These are phyloP conservation scores for Hyphantria cunea DNA, from an alignment of 1,140 invertebrate species.

Conservation along the genomic window DNA sequence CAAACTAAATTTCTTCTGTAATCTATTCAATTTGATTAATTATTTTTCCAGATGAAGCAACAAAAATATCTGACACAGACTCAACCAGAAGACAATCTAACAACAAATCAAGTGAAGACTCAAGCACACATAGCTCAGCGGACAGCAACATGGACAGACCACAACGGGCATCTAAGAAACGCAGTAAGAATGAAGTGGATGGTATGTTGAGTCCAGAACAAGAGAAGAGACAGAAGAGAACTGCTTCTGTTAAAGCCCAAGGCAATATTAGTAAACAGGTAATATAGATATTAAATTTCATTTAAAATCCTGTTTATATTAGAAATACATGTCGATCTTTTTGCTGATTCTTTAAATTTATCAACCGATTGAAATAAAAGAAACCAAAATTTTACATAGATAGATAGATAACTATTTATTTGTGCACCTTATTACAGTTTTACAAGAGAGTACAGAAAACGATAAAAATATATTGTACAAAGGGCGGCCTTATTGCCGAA, in stretches of 20 bases:
- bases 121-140: slow-evolving; percentile 22
- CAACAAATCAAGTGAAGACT: slow-evolving; percentile 5
- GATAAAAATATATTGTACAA: too few species aligned
- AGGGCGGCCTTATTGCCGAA: too few species aligned
- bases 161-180: slow-evolving; percentile 57
- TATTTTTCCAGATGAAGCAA: slow-evolving; percentile 41
- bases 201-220: slow-evolving; percentile 63
- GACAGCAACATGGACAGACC: slow-evolving; percentile 39
- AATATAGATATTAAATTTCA: too few species aligned
- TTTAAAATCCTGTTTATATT: too few species aligned
- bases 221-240: slow-evolving; percentile 67
- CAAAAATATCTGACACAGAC: slow-evolving; percentile 19
- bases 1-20: too few species aligned
- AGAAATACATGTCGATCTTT: too few species aligned
- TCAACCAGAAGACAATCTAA: not conserved
- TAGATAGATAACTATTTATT: too few species aligned
- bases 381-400: too few species aligned
- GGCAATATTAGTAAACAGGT: slow-evolving; percentile 72
- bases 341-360: too few species aligned
- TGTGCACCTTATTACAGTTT: too few species aligned
- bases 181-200: slow-evolving; percentile 70
- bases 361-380: too few species aligned
- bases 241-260: slow-evolving; percentile 68
- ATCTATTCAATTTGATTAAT: not conserved
- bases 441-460: too few species aligned